A percentile compares a stretch with the other conserved stretches of the same genome.
phyloP scores from a whole-genome alignment of 2,888 invertebrate species.

The Phrixothrix hirtus region DNA sequence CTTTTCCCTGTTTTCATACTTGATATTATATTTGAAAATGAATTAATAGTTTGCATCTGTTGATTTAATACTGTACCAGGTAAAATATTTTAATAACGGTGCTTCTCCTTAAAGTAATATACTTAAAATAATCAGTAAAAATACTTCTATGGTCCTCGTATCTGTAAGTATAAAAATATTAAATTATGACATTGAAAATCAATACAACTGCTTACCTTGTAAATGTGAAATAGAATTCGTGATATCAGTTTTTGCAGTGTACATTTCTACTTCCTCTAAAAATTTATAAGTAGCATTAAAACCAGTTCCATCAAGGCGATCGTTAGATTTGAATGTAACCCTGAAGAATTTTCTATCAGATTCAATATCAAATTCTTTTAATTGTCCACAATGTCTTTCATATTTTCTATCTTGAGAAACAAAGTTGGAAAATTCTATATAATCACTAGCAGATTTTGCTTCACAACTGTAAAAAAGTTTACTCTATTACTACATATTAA shows the following conservation, averaged over 20 bases:
- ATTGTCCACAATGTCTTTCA: conserved; percentile 84
- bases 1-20: too few relatives aligned
- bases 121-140: not conserved
- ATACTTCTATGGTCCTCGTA: not conserved
- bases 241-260: conserved; percentile 55
- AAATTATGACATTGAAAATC: not conserved
- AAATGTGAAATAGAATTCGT: conserved; percentile 31
- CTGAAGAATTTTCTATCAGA: conserved; percentile 93
- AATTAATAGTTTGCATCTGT: too few relatives aligned
- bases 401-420: conserved; percentile 88
- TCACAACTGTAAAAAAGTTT: conserved; percentile 74
- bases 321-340: conserved; percentile 92
- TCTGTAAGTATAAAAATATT: not conserved
- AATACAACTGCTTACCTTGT: conserved; percentile 27
- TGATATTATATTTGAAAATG: too few relatives aligned
- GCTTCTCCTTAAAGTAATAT: too few relatives aligned
- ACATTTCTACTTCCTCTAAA: conserved; percentile 68
- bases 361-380: conserved; percentile 77
- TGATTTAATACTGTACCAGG: too few relatives aligned
- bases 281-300: conserved; percentile 93
- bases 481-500: too few relatives aligned
- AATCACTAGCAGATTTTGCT: conserved; percentile 89
- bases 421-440: conserved; percentile 95
- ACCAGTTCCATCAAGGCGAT: conserved; percentile 89
- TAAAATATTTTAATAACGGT: too few relatives aligned